Base-by-base conservation (phyloP, 2,113 vertebrate species). In the Tragelaphus imberbis region DNA sequence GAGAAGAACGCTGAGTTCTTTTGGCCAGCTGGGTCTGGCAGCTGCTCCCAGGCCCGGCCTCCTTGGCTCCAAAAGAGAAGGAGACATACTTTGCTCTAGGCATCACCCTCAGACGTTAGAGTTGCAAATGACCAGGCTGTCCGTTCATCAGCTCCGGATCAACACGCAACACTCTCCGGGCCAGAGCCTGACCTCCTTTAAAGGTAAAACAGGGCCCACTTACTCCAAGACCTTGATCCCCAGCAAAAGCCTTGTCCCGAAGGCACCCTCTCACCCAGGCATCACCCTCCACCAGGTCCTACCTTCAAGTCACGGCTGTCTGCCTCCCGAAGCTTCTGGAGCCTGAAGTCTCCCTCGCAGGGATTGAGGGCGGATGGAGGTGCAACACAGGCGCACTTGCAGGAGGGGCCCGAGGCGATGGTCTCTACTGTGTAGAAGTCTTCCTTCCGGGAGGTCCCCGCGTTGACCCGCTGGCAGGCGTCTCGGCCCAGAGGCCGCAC, bases 371-470 rank as follows among this genome's bases (percentile, higher is more conserved):
- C 99, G 0, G 99, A 99, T 0, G 99, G 99, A 15, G 99, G 99
- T 1, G 99, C 99, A 13, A 99, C 98, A 11, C 99, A 99, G 0
- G 99, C 99, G 97, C 99, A 99, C 98, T 99, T 99, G 99, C 99
- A 99, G 98, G 99, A 98, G 0, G 99, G 98, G 87, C 99, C 99
- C 0, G 99, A 99, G 10, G 99, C 99, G 98, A 99, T 99, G 53
- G 99, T 99, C 97, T 99, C 99, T 98, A 99, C 99, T 0, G 99
- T 99, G 98, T 99, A 99, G 97, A 99, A 99, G 95, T 99, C 99
- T 86, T 99, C 99, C 0, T 97, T 98, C 7, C 98, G 90, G 44
- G 99, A 98, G 36, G 98, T 53, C 0, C 99, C 99, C 47, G 99
- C 98, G 0, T 99, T 99, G 97, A 99, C 98, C 98, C 99, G 99